phyloP scores from a whole-genome alignment of 2,113 vertebrate genomes.

The Platichthys flesus region DNA sequence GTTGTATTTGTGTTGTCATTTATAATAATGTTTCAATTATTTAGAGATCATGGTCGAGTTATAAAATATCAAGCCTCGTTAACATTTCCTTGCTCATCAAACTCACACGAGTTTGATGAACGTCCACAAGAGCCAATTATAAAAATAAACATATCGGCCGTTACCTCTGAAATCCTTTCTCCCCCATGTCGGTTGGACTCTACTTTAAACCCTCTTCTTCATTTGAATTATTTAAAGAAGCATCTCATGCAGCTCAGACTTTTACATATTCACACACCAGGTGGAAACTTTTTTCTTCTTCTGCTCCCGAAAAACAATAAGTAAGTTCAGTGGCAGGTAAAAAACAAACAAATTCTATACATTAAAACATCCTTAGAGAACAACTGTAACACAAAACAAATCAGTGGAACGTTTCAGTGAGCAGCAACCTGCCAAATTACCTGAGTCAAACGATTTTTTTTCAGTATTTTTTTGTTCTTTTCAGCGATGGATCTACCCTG shows the following conservation, averaged over 20 bases:
- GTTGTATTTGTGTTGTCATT: too few species aligned
- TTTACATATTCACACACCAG: background rate
- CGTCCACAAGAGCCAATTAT: too few species aligned
- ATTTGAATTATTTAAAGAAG: too few species aligned
- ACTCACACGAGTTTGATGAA: too few species aligned
- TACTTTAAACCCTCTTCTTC: too few species aligned
- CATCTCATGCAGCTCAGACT: background rate
- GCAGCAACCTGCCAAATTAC: constrained; percentile 19
- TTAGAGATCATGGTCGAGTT: background rate
- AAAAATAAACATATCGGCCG: too few species aligned
- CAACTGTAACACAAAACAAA: background rate
- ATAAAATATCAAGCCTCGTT: background rate
- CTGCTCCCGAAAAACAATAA: background rate
- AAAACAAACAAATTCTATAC: background rate
- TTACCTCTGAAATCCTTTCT: too few species aligned
- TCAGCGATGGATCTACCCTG: background rate
- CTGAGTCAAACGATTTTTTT: constrained; percentile 33
- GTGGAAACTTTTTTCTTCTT: background rate
- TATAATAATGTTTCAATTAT: too few species aligned
- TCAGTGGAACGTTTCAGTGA: constrained; percentile 24
- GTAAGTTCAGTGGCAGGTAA: background rate
- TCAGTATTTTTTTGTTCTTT: constrained; percentile 11
- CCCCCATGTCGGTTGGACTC: too few species aligned
- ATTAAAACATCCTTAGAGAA: constrained; percentile 26
- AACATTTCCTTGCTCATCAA: too few species aligned